These are phyloP conservation scores for Rhynchomys soricoides DNA, from an alignment of 2,113 vertebrate species.

Conservation along the genomic window DNA sequence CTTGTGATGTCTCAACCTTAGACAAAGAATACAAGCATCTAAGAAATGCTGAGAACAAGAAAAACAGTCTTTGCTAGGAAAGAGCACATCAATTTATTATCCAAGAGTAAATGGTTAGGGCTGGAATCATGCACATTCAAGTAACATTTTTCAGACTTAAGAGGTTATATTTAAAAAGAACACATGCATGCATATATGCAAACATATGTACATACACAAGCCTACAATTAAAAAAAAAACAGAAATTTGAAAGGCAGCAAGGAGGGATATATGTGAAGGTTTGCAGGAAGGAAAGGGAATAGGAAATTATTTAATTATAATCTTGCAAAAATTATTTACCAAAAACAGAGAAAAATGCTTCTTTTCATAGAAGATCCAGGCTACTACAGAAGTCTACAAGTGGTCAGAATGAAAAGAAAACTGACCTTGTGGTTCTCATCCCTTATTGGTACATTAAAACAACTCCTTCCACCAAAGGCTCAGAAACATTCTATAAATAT, in stretches of 20 bases:
- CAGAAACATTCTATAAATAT: background rate
- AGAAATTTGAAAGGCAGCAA: background rate
- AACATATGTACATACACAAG: background rate
- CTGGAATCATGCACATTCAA: background rate
- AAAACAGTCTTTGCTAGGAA: background rate
- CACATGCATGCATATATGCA: background rate
- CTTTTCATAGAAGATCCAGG: background rate
- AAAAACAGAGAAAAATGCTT: background rate
- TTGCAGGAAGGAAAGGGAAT: background rate
- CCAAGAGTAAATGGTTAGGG: background rate
- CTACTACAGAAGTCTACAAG: background rate
- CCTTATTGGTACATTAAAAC: background rate
- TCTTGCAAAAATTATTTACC: background rate
- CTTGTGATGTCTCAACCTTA: background rate
- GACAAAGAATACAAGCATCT: background rate
- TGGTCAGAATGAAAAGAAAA: background rate
- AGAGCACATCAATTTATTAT: background rate
- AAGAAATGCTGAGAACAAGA: background rate
- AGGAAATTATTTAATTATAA: background rate
- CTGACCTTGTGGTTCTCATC: too few species aligned
- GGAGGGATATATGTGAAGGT: too few species aligned
- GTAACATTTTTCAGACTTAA: background rate
- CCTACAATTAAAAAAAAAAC: background rate
- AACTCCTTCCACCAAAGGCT: background rate
- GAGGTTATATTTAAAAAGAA: background rate